Percentiles rank a stretch among this genome's conserved stretches.
These are phyloP conservation scores for Chloropsis hardwickii DNA, from an alignment of 2,113 vertebrate genomes.

Conservation along the genomic window DNA sequence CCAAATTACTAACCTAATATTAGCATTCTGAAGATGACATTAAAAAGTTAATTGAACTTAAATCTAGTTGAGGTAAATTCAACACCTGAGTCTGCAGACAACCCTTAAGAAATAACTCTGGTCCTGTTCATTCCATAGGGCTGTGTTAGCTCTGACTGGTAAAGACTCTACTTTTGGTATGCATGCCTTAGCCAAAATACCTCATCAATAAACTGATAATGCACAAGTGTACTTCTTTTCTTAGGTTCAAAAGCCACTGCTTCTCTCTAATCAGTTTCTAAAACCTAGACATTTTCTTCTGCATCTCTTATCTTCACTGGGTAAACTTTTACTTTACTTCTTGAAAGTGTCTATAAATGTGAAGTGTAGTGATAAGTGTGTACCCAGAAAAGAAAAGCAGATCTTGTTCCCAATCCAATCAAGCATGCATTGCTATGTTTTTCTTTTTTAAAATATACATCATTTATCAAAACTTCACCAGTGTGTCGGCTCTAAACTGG, in stretches of 20 bases:
- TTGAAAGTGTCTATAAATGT: not conserved
- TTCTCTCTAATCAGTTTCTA: not conserved
- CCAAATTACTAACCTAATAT: not conserved
- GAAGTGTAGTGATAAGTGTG: not conserved
- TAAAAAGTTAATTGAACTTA: not conserved
- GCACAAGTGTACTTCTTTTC: not conserved
- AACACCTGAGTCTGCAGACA: not conserved
- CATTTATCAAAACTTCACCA: not conserved
- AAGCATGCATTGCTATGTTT: not conserved
- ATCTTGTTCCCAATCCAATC: rapidly evolving
- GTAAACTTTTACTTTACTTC: not conserved
- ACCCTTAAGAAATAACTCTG: not conserved
- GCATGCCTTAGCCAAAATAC: not conserved
- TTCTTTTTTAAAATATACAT: not conserved
- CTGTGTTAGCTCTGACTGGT: not conserved
- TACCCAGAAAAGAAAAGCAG: not conserved
- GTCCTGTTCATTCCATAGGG: not conserved
- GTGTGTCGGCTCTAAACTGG: not conserved
- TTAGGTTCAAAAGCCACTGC: not conserved
- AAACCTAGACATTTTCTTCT: not conserved
- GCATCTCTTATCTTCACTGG: not conserved
- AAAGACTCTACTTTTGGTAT: not conserved
- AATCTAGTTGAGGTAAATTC: not conserved
- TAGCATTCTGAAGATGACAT: not conserved
- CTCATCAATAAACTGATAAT: not conserved